Percentiles rank a stretch among this genome's conserved stretches.
phyloP scores from a whole-genome alignment of 2,113 vertebrate genomes.

The Grantiella picta region DNA sequence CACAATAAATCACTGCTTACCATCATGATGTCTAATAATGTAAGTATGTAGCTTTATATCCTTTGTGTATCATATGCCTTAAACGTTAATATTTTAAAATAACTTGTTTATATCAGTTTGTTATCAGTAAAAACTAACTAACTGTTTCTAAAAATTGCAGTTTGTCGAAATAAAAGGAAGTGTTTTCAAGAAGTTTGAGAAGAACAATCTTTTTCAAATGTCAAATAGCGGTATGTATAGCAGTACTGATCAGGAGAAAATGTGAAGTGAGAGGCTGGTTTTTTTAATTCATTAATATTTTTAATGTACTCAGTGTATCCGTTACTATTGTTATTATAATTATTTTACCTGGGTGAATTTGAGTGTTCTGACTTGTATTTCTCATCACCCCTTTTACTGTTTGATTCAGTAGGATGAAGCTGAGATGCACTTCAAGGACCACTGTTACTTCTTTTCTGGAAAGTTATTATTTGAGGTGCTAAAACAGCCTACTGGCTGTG shows the following conservation, averaged over 20 bases:
- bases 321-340: background rate
- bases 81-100: background rate
- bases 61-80: background rate
- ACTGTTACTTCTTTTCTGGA: background rate
- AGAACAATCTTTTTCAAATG: conserved; percentile 99
- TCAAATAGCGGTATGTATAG: conserved; percentile 92
- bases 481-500: background rate
- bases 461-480: background rate
- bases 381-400: background rate
- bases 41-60: conserved; percentile 69
- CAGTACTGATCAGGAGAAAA: background rate
- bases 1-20: conserved; percentile 98
- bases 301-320: background rate
- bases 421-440: background rate
- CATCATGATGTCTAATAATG: conserved; percentile 99
- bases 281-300: background rate
- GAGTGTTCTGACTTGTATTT: background rate
- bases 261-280: background rate
- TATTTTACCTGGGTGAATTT: background rate
- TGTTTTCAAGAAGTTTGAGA: conserved; percentile 99
- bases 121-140: background rate
- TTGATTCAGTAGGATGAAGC: background rate
- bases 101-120: background rate
- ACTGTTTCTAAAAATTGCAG: conserved; percentile 74
- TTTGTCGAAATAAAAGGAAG: conserved; percentile 99